Conservation (phyloP, 2,113 vertebrate species). For the Pseudorectes ferrugineus region DNA sequence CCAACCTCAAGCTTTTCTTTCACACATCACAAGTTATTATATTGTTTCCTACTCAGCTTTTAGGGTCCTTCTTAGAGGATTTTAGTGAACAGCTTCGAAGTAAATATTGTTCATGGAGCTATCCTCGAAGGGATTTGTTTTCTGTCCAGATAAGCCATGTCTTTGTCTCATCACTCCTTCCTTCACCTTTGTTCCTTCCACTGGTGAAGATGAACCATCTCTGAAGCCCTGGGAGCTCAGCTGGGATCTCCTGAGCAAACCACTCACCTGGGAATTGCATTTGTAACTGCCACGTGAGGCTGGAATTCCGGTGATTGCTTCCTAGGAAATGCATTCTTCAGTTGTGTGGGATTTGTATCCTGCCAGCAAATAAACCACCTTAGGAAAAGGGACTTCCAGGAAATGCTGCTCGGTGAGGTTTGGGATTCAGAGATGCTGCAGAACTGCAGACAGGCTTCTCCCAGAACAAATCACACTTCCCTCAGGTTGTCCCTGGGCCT, state of each 20-base stretch:
- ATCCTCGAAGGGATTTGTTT: background rate
- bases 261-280: background rate
- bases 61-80: background rate
- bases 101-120: background rate
- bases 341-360: background rate
- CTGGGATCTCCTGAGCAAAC: background rate
- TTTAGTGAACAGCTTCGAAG: background rate
- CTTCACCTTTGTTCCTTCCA: background rate
- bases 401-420: background rate
- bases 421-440: background rate
- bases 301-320: background rate
- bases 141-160: background rate
- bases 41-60: background rate
- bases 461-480: background rate
- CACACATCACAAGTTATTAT: too few species aligned
- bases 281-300: accelerated
- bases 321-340: background rate
- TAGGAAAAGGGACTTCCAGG: background rate
- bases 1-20: background rate
- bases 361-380: background rate
- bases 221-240: background rate
- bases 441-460: background rate
- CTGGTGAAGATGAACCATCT: background rate
- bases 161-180: background rate
- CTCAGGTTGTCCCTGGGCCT: background rate